Evolutionary conservation across 2,888 invertebrate species (phyloP), one percentile per base, ranked within the genome.

Genomic region (Pasiphila rectangulata): DNA sequence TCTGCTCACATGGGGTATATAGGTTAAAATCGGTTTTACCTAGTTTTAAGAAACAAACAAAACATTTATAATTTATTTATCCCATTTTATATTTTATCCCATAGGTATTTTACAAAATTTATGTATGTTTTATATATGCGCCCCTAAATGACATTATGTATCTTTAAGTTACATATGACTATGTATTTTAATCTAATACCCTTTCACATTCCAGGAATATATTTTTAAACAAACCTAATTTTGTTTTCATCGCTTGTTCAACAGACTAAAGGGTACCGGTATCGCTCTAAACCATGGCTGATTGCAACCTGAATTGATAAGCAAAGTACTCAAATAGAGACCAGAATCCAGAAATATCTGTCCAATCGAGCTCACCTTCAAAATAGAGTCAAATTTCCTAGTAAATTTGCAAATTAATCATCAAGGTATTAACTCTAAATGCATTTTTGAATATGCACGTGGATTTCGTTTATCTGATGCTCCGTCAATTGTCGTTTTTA

Each of bases 191-290:
- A 51, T 58, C 41, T 64, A 56, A 56, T 61, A 46, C 63, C 55
- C 63, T 60, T 63, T 60, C 63, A 59, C 56, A 70, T 78, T 79
- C 72, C 78, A 79, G 78, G 76, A 67, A 56, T 50, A 15, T 67
- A 55, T 55, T 56, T 9, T 25, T 35, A 40, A 52, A 38, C 63
- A 63, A 69, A 64, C 39, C 47, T 72, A 67, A 69, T 61, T 52
- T 61, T 63, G 61, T 64, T 67, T 55, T 64, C 58, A 70, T 64
- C 76, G 65, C 72, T 79, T 79, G 63, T 78, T 68, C 79, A 73
- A 67, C 79, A 79, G 79, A 76, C 62, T 62, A 64, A 64, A 64
- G 60, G n/a, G n/a, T n/a, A n/a, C n/a, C n/a, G n/a, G 64, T 68
- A 55, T 49, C 57, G 51, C 51, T 53, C 52, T 61, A 57, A 55